These are phyloP conservation scores for Eumerus sabulonum DNA, from an alignment of 2,888 invertebrate genomes.

Conservation along the genomic window DNA sequence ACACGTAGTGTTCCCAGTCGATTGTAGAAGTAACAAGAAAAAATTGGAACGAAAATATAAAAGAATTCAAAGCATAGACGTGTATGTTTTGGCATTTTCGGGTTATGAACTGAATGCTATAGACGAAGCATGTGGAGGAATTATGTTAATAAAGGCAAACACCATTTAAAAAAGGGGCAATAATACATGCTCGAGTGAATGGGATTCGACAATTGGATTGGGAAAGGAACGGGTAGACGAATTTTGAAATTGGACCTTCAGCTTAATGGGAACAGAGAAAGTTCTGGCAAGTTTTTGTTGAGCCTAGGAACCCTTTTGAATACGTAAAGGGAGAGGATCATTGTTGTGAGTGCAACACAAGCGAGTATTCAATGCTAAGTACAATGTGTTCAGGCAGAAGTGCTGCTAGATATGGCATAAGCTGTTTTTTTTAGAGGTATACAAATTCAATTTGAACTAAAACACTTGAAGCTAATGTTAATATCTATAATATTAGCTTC, in stretches of 20 bases:
- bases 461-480: too few species aligned
- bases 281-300: neutral
- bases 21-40: too few species aligned
- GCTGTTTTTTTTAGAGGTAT: too few species aligned
- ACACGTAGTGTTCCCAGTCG: slow-evolving; percentile 1
- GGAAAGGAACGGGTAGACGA: slow-evolving; percentile 4
- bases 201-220: slow-evolving; percentile 40
- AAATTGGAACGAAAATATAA: slow-evolving; percentile 1
- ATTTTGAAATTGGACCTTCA: slow-evolving; percentile 27
- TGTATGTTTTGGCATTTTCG: slow-evolving; percentile 48
- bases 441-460: too few species aligned
- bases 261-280: slow-evolving; percentile 1
- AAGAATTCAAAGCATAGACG: slow-evolving; percentile 26
- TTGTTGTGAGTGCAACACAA: too few species aligned
- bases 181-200: slow-evolving; percentile 60
- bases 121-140: slow-evolving; percentile 42
- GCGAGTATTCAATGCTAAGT: too few species aligned
- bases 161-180: slow-evolving; percentile 39
- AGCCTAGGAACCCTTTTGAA: too few species aligned
- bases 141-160: slow-evolving; percentile 53
- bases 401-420: too few species aligned
- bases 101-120: slow-evolving; percentile 24
- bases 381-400: too few species aligned
- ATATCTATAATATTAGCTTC: too few species aligned
- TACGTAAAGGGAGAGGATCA: too few species aligned